phyloP scores from a whole-genome alignment of 2,888 invertebrate genomes.

The Prosopocoilus inquinatus region DNA sequence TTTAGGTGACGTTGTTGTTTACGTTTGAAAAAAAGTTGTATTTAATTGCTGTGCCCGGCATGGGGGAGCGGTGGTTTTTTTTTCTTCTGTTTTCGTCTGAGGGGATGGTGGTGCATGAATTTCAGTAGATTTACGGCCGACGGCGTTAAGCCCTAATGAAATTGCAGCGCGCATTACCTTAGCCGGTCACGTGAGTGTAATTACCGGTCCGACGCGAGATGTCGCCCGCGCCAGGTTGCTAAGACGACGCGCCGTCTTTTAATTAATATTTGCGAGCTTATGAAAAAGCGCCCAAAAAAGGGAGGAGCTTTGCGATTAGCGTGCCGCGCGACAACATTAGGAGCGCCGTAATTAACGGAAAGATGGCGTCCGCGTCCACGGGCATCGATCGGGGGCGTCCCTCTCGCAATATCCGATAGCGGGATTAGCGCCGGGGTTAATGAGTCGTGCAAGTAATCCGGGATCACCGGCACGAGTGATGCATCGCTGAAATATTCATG shows the following conservation, averaged over 20 bases:
- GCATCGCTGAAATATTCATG: conserved; percentile 51
- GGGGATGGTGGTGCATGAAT: neutral
- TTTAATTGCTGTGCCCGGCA: no score
- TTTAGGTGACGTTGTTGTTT: no score
- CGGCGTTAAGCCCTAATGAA: conserved; percentile 55
- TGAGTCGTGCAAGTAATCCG: conserved; percentile 55
- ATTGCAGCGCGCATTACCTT: conserved; percentile 46
- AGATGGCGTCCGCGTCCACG: conserved; percentile 30
- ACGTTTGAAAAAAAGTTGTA: no score
- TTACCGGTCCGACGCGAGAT: conserved; percentile 34
- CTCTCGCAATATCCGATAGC: conserved; percentile 50
- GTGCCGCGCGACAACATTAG: conserved; percentile 30
- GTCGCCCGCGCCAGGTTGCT: conserved; percentile 29
- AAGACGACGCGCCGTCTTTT: conserved; percentile 34
- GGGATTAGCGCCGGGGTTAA: conserved; percentile 54
- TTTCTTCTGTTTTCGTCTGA: no score
- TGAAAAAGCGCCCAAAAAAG: conserved; percentile 32
- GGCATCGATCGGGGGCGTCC: conserved; percentile 30
- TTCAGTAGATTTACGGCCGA: conserved; percentile 49
- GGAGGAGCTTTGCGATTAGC: conserved; percentile 28
- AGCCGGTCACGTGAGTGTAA: conserved; percentile 38
- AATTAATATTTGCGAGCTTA: conserved; percentile 44
- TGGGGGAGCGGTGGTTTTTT: no score
- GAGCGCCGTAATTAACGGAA: conserved; percentile 24
- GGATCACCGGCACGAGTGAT: conserved; percentile 46